phyloP scores from a whole-genome alignment of 1,140 invertebrate genomes.

The Caenorhabditis inopinata region DNA sequence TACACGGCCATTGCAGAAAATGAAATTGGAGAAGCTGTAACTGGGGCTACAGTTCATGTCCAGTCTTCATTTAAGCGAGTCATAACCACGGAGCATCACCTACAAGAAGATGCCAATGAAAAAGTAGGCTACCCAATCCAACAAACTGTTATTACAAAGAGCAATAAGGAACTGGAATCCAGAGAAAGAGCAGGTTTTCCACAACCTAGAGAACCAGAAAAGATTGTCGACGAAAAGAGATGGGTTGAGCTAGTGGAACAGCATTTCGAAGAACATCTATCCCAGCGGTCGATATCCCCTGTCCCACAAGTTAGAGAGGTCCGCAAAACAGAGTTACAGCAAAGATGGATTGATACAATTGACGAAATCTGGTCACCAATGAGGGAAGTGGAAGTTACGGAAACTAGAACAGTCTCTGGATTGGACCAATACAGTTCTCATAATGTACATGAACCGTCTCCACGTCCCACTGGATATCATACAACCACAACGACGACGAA shows the following conservation, averaged over 20 bases:
- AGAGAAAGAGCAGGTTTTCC: not conserved
- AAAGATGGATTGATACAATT: constrained; percentile 33
- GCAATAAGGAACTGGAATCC: not conserved
- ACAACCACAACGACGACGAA: constrained; percentile 35
- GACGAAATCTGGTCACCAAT: constrained; percentile 35
- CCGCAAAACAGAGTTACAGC: not conserved
- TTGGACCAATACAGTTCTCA: not conserved
- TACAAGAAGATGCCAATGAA: constrained; percentile 33
- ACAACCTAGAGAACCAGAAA: not conserved
- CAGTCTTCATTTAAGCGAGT: constrained; percentile 8
- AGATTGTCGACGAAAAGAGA: constrained; percentile 35
- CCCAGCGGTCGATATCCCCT: constrained; percentile 21
- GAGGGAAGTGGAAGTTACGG: constrained; percentile 12
- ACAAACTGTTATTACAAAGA: constrained; percentile 17
- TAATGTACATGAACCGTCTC: constrained; percentile 40
- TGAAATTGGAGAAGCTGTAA: constrained; percentile 76
- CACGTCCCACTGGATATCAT: not conserved
- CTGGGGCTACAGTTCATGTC: constrained; percentile 76
- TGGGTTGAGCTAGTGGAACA: constrained; percentile 27
- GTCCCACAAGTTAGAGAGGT: not conserved
- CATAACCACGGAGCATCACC: constrained; percentile 22
- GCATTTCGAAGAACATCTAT: constrained; percentile 32
- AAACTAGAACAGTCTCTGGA: constrained; percentile 21
- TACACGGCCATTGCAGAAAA: constrained; percentile 78
- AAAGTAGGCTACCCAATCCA: constrained; percentile 3